Evolutionary conservation across 2,797 vertebrate genomes (phyloP).

Genomic region (Xiphorhynchus erythropygius): DNA sequence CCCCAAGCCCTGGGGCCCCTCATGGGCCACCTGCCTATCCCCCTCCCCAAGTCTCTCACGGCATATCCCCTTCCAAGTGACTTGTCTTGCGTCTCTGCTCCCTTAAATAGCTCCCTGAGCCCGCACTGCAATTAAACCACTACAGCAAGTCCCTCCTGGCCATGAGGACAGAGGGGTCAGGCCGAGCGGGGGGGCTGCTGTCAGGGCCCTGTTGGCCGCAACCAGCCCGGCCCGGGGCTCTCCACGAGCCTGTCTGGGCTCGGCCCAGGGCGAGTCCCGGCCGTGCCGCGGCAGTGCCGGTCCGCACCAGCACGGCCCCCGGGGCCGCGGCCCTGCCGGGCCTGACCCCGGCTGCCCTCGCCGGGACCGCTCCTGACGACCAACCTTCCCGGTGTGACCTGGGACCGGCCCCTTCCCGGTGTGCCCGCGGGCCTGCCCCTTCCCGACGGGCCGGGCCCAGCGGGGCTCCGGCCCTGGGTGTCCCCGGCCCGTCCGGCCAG

Average conservation of each 20-base stretch:
- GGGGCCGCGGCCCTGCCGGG: rapidly evolving
- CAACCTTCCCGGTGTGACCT: no score
- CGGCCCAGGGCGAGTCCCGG: background rate
- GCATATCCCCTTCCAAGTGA: background rate
- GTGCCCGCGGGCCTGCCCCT: background rate
- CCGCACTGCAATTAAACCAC: background rate
- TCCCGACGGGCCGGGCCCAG: no score
- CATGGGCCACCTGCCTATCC: background rate
- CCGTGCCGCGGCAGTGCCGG: background rate
- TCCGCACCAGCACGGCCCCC: background rate
- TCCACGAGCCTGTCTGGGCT: background rate
- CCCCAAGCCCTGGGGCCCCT: background rate
- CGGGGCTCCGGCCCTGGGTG: no score
- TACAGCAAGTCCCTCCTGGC: background rate
- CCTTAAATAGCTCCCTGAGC: background rate
- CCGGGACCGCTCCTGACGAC: background rate
- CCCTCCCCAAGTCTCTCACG: background rate
- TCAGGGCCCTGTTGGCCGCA: background rate
- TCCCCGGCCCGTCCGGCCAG: no score
- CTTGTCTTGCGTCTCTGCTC: background rate
- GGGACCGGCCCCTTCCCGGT: no score
- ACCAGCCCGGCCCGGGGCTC: no score
- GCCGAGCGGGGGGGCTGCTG: background rate
- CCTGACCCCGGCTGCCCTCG: background rate
- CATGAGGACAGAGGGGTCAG: rapidly evolving